Percentiles rank a stretch among this genome's conserved stretches.
These are phyloP conservation scores for Metellina segmentata DNA, from an alignment of 2,888 invertebrate genomes.

Conservation along the genomic window DNA sequence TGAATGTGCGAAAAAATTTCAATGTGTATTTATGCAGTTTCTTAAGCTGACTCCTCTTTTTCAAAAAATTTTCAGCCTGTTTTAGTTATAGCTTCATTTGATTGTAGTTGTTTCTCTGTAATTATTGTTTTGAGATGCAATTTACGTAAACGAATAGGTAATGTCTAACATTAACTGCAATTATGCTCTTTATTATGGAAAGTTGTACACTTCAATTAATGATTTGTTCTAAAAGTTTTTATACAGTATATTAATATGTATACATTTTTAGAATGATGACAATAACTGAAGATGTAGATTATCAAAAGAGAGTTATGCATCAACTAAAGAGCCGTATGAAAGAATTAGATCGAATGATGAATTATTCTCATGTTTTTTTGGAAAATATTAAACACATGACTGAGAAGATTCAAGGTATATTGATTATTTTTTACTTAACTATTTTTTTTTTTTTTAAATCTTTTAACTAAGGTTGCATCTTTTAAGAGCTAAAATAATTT, in stretches of 20 bases:
- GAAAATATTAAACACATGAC: constrained; percentile 75
- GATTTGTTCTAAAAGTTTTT: too few species aligned
- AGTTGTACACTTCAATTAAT: too few species aligned
- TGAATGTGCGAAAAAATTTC: too few species aligned
- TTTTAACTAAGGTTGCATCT: background rate
- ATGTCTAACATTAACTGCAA: too few species aligned
- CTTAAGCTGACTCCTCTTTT: too few species aligned
- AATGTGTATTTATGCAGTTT: too few species aligned
- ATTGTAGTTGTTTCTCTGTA: too few species aligned
- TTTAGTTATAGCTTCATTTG: too few species aligned
- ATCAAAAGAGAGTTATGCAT: constrained; percentile 73
- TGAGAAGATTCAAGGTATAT: constrained; percentile 73
- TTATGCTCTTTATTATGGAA: too few species aligned
- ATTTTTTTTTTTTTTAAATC: background rate
- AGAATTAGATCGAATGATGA: constrained; percentile 75
- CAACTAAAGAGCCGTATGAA: constrained; percentile 74
- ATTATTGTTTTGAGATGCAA: too few species aligned
- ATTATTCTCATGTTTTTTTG: constrained; percentile 70
- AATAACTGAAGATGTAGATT: constrained; percentile 76
- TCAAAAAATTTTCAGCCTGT: too few species aligned
- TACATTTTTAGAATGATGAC: constrained; percentile 64
- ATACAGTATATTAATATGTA: background rate
- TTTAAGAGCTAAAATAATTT: background rate
- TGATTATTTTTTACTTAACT: background rate
- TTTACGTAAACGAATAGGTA: too few species aligned